These are phyloP conservation scores for Bambusicola thoracicus DNA, from an alignment of 2,113 vertebrate species.

Conservation along the genomic window DNA sequence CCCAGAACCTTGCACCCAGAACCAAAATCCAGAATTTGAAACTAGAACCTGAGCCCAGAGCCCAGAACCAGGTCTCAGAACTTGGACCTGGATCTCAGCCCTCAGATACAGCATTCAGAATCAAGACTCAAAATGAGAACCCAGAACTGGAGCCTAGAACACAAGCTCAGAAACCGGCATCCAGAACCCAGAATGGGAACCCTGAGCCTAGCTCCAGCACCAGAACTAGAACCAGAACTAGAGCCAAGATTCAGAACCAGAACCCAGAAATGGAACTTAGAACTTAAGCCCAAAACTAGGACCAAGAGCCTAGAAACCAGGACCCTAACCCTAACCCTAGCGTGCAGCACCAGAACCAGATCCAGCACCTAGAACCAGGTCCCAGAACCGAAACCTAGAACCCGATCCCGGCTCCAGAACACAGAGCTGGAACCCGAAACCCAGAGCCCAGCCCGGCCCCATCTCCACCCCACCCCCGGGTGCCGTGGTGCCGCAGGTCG, in stretches of 20 bases:
- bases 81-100: background rate
- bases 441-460: background rate
- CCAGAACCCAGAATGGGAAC: background rate
- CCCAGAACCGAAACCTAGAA: background rate
- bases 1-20: background rate
- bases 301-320: no score
- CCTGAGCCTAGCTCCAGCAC: no score
- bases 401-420: background rate
- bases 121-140: background rate
- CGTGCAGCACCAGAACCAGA: no score
- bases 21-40: background rate
- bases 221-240: no score
- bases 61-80: background rate
- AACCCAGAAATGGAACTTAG: no score
- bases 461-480: background rate
- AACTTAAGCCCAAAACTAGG: no score
- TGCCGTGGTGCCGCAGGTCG: fast-evolving
- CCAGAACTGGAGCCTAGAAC: background rate
- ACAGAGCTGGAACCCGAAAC: no score
- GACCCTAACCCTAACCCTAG: no score
- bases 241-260: no score
- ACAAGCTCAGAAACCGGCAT: background rate
- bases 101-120: background rate
- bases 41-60: background rate
- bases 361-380: no score